Evolutionary conservation across 2,113 vertebrate species (phyloP).

Genomic region (Diphyllodes magnificus): DNA sequence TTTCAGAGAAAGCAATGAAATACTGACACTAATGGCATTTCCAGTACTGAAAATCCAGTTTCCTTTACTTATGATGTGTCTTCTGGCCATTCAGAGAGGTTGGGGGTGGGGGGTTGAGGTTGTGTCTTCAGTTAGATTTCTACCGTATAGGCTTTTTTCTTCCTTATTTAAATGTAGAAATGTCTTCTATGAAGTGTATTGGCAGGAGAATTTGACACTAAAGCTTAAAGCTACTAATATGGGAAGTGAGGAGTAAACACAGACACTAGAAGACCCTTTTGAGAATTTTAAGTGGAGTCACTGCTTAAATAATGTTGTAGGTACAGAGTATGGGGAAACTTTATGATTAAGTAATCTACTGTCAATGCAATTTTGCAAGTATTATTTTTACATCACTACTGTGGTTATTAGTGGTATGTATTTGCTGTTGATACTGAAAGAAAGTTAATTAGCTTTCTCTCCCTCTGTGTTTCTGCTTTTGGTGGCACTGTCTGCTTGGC

Average conservation of each 20-base stretch:
- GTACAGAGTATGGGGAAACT: neutral
- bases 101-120: neutral
- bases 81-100: neutral
- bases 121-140: neutral
- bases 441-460: neutral
- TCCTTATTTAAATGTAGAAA: neutral
- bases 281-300: neutral
- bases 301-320: neutral
- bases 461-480: neutral
- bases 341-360: neutral
- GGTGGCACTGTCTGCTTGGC: neutral
- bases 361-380: neutral
- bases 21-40: neutral
- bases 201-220: neutral
- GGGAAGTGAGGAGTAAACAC: neutral
- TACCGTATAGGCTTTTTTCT: neutral
- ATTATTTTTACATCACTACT: slow-evolving; percentile 10
- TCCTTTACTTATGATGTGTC: neutral
- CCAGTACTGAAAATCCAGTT: neutral
- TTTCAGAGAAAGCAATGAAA: neutral
- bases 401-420: neutral
- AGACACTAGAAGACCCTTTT: neutral
- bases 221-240: neutral
- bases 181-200: neutral
- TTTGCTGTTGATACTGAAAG: neutral